These are phyloP conservation scores for Zaprionus ornatus DNA, from an alignment of 1,140 invertebrate genomes.

Conservation along the genomic window DNA sequence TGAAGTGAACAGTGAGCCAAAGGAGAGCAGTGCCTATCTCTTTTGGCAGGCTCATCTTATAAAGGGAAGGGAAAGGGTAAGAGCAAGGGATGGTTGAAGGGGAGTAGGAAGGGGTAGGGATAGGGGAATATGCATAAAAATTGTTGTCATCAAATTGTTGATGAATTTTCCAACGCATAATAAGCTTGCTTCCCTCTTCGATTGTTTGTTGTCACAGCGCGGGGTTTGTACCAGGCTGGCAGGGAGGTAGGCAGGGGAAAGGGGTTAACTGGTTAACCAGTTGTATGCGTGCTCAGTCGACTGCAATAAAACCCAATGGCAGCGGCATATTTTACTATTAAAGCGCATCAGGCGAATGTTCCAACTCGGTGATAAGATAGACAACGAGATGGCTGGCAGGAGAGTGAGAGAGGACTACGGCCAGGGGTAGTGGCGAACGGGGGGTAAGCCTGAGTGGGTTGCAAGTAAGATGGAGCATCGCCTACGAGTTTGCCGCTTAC, in stretches of 20 bases:
- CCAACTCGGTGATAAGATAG: conserved; percentile 52
- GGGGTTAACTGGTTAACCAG: conserved; percentile 20
- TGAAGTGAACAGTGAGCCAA: background rate
- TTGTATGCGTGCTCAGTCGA: conserved; percentile 26
- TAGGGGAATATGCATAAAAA: conserved; percentile 22
- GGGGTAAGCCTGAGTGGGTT: background rate
- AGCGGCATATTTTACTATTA: conserved; percentile 70
- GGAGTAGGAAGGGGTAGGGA: too few relatives aligned
- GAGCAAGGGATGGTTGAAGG: too few relatives aligned
- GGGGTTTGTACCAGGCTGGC: background rate
- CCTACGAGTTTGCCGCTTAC: conserved; percentile 64
- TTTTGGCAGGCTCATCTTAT: background rate
- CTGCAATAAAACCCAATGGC: conserved; percentile 51
- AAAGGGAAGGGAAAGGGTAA: too few relatives aligned
- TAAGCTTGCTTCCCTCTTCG: conserved; percentile 3
- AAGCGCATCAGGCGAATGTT: conserved; percentile 56
- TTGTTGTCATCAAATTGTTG: conserved; percentile 53
- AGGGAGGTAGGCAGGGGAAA: background rate
- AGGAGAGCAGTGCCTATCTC: background rate
- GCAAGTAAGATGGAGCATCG: conserved; percentile 46
- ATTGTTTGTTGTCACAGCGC: background rate
- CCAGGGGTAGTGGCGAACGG: background rate
- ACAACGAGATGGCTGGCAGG: background rate
- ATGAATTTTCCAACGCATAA: conserved; percentile 66
- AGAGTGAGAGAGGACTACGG: background rate